Evolutionary conservation across 2,888 invertebrate species (phyloP).

Genomic region (Drosophila demipolita): DNA sequence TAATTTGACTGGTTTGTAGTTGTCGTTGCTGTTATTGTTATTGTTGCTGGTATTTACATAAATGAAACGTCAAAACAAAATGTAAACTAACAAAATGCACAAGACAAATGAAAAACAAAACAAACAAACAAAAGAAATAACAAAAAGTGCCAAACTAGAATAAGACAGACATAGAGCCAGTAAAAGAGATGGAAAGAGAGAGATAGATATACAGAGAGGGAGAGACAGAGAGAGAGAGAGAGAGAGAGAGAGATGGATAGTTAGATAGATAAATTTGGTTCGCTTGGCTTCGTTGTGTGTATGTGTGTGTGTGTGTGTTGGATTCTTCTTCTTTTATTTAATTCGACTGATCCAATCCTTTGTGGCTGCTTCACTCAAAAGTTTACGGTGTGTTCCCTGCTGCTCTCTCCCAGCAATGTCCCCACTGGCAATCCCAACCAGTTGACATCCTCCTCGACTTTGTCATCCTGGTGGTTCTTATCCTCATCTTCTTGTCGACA

Average conservation of each 20-base stretch:
- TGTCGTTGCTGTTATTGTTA: conserved; percentile 51
- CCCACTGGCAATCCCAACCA: conserved; percentile 30
- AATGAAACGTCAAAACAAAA: conserved; percentile 71
- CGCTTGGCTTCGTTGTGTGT: conserved; percentile 60
- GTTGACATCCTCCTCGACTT: conserved; percentile 30
- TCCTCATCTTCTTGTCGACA: conserved; percentile 49
- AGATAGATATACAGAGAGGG: background rate
- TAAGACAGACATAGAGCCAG: conserved; percentile 3
- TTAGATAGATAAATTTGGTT: conserved; percentile 47
- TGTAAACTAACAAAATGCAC: conserved; percentile 58
- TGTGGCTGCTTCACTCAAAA: conserved; percentile 26
- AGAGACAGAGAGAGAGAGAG: background rate
- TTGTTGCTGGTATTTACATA: conserved; percentile 71
- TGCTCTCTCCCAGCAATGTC: conserved; percentile 19
- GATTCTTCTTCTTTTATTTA: conserved; percentile 54
- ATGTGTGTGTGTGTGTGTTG: conserved; percentile 35
- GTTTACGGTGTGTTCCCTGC: background rate
- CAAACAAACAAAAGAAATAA: conserved; percentile 9
- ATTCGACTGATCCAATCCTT: conserved; percentile 68
- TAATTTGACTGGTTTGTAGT: conserved; percentile 72
- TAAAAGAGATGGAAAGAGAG: conserved; percentile 1
- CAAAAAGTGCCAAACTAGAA: conserved; percentile 17
- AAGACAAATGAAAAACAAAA: conserved; percentile 29
- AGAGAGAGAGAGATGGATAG: background rate
- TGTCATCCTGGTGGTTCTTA: conserved; percentile 19